Percentiles rank a stretch among this genome's conserved stretches.
These are phyloP conservation scores for Diogma glabrata DNA, from an alignment of 2,888 invertebrate species.

Conservation along the genomic window DNA sequence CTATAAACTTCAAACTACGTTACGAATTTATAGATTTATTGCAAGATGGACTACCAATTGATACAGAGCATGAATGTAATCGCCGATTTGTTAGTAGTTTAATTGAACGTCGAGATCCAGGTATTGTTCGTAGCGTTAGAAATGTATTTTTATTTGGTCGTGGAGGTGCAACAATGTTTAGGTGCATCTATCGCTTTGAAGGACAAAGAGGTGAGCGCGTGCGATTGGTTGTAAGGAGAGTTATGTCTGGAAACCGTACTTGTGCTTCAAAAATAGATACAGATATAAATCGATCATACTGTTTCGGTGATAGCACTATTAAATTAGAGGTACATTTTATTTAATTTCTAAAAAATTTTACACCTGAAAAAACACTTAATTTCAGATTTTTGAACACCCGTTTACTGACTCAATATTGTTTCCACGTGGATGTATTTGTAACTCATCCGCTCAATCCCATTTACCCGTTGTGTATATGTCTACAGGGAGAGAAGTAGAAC, in stretches of 20 bases:
- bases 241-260: slow-evolving; percentile 48
- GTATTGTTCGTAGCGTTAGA: slow-evolving; percentile 65
- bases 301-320: slow-evolving; percentile 57
- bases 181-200: slow-evolving; percentile 80
- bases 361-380: no score
- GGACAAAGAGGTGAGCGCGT: slow-evolving; percentile 72
- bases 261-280: slow-evolving; percentile 38
- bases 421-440: slow-evolving; percentile 70
- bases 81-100: slow-evolving; percentile 58
- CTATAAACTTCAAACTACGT: slow-evolving; percentile 70
- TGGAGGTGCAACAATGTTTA: slow-evolving; percentile 61
- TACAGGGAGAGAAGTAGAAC: slow-evolving; percentile 61
- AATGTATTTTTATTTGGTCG: slow-evolving; percentile 79
- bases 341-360: no score
- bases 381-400: slow-evolving; percentile 65
- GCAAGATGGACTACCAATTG: slow-evolving; percentile 71
- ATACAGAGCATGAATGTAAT: slow-evolving; percentile 54
- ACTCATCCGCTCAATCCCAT: slow-evolving; percentile 38
- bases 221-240: slow-evolving; percentile 59
- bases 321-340: no score
- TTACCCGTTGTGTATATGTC: slow-evolving; percentile 67
- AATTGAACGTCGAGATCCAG: slow-evolving; percentile 45
- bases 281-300: slow-evolving; percentile 57
- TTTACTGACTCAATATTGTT: slow-evolving; percentile 60
- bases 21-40: slow-evolving; percentile 84